These are phyloP conservation scores for Yoshiicerus persimilis DNA, from an alignment of 1,140 invertebrate species.

Conservation along the genomic window DNA sequence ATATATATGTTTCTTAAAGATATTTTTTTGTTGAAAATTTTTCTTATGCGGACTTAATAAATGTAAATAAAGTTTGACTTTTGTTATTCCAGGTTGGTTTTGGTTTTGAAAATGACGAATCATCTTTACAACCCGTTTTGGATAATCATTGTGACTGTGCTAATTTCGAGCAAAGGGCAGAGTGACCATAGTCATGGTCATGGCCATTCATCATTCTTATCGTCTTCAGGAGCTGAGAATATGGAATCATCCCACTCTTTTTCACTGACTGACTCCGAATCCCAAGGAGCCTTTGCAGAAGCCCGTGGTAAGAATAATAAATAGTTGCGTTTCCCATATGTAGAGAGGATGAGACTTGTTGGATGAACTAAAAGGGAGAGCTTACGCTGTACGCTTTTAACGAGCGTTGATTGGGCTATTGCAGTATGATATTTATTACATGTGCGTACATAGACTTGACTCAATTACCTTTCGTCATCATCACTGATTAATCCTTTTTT, in stretches of 20 bases:
- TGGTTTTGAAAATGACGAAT: background rate
- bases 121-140: background rate
- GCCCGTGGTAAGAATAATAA: slow-evolving; percentile 16
- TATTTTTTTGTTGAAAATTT: too few species aligned
- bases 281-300: background rate
- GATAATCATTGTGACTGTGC: background rate
- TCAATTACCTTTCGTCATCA: background rate
- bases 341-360: too few species aligned
- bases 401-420: background rate
- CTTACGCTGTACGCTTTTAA: background rate
- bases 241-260: background rate
- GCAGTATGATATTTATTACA: too few species aligned
- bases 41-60: too few species aligned
- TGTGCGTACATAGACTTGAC: background rate
- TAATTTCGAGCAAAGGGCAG: background rate
- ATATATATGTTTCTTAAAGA: too few species aligned
- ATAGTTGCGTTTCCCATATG: background rate
- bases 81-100: background rate
- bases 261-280: slow-evolving; percentile 3
- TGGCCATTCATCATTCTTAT: slow-evolving; percentile 1
- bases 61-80: background rate
- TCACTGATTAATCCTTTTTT: background rate
- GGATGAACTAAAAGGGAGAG: background rate
- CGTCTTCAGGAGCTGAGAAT: background rate
- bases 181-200: background rate